Evolutionary conservation across 2,888 invertebrate genomes (phyloP).

Genomic region (Zaprionus obscuricornis): DNA sequence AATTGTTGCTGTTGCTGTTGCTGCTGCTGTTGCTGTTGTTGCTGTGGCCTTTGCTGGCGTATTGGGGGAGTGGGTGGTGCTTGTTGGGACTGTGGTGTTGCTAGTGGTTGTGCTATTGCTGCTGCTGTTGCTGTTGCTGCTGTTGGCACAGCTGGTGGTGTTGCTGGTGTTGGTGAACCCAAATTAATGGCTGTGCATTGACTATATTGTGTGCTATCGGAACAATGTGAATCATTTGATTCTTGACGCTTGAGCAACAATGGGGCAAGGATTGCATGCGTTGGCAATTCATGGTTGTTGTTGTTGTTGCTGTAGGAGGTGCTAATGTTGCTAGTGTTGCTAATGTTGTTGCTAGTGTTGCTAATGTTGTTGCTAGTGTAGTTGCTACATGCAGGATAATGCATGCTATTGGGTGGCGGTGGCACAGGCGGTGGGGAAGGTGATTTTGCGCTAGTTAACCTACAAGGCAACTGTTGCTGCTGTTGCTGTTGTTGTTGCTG

Average conservation of each 20-base stretch:
- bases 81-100: neutral
- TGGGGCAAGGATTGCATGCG: slow-evolving; percentile 8
- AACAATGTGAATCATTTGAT: slow-evolving; percentile 86
- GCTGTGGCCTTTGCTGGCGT: slow-evolving; percentile 22
- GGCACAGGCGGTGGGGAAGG: slow-evolving; percentile 64
- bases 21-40: slow-evolving; percentile 4
- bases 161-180: slow-evolving; percentile 60
- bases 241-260: slow-evolving; percentile 84
- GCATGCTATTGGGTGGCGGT: slow-evolving; percentile 49
- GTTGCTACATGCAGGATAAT: slow-evolving; percentile 22
- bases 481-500: slow-evolving; percentile 14
- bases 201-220: slow-evolving; percentile 87
- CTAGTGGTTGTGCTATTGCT: neutral
- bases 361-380: slow-evolving; percentile 16
- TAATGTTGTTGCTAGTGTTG: slow-evolving; percentile 11
- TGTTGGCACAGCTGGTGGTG: slow-evolving; percentile 36
- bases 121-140: slow-evolving; percentile 16
- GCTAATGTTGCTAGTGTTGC: slow-evolving; percentile 3
- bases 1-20: slow-evolving; percentile 10
- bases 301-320: slow-evolving; percentile 5
- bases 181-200: slow-evolving; percentile 87
- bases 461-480: slow-evolving; percentile 3
- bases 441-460: slow-evolving; percentile 26
- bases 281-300: slow-evolving; percentile 7
- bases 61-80: slow-evolving; percentile 29